Conservation (phyloP, 2,888 invertebrate genomes). For the Scelioninae gen. 1 region DNA sequence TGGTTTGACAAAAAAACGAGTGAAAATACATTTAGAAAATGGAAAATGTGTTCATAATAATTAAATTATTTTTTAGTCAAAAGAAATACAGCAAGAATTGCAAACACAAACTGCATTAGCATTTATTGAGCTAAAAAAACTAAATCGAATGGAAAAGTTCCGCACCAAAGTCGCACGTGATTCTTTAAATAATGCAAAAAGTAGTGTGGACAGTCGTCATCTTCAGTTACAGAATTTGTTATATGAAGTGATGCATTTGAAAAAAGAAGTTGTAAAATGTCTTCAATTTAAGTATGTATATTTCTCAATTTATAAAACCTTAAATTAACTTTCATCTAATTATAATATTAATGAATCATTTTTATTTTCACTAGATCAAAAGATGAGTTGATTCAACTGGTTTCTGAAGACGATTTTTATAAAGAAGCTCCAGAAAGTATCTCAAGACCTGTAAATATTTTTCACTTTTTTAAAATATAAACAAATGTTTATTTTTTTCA, state of each 20-base stretch:
- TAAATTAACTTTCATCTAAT: too few relatives aligned
- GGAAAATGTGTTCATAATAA: slow-evolving; percentile 35
- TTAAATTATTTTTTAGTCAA: slow-evolving; percentile 84
- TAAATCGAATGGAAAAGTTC: slow-evolving; percentile 95
- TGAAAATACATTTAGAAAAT: too few relatives aligned
- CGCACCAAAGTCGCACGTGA: slow-evolving; percentile 93
- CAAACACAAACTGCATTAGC: slow-evolving; percentile 90
- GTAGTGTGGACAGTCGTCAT: slow-evolving; percentile 94
- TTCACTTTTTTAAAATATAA: too few relatives aligned
- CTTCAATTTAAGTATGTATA: slow-evolving; percentile 92
- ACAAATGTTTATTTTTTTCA: too few relatives aligned
- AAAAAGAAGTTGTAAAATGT: slow-evolving; percentile 97
- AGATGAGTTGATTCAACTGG: slow-evolving; percentile 96
- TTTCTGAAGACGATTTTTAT: slow-evolving; percentile 93
- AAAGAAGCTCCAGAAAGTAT: slow-evolving; percentile 90
- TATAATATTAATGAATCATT: too few relatives aligned
- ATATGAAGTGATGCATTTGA: slow-evolving; percentile 96
- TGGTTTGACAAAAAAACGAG: too few relatives aligned
- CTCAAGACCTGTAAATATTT: slow-evolving; percentile 87
- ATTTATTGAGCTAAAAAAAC: slow-evolving; percentile 93
- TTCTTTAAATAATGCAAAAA: slow-evolving; percentile 92
- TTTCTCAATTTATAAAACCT: neutral
- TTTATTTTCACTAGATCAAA: slow-evolving; percentile 82
- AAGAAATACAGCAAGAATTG: slow-evolving; percentile 88
- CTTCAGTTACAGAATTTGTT: slow-evolving; percentile 95